phyloP scores from a whole-genome alignment of 2,113 vertebrate genomes.

The Cercopithecus mona region DNA sequence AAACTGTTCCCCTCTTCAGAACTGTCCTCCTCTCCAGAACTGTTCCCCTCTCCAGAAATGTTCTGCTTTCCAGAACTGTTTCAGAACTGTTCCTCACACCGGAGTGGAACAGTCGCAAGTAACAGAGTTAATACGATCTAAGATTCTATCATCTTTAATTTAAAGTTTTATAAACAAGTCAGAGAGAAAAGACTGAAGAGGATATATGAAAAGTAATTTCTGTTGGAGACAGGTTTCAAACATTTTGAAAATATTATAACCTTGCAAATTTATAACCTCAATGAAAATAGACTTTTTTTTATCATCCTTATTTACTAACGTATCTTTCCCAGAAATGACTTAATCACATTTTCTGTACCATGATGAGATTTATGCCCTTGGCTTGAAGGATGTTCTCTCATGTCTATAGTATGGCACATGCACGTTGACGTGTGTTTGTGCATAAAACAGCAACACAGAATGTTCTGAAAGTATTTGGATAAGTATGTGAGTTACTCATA shows the following conservation, averaged over 20 bases:
- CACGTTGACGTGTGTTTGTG: accelerated
- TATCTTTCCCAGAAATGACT: neutral
- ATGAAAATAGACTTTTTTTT: neutral
- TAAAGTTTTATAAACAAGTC: neutral
- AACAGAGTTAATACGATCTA: neutral
- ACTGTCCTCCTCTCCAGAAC: too few relatives aligned
- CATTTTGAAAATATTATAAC: accelerated
- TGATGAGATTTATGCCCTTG: neutral
- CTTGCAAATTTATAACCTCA: neutral
- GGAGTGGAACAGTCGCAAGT: too few relatives aligned
- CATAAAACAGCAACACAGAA: accelerated
- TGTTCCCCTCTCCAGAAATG: too few relatives aligned
- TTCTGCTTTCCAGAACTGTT: too few relatives aligned
- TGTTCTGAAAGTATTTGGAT: accelerated
- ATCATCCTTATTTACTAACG: accelerated
- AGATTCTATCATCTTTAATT: neutral
- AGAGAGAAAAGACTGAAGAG: neutral
- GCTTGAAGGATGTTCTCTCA: accelerated
- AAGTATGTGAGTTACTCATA: accelerated
- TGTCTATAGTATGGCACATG: accelerated
- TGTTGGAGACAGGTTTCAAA: accelerated
- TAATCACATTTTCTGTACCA: neutral
- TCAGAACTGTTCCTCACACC: too few relatives aligned
- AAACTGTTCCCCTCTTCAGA: too few relatives aligned
- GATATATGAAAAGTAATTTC: too few relatives aligned